phyloP scores from a whole-genome alignment of 2,888 invertebrate species.

The Tachina fera region DNA sequence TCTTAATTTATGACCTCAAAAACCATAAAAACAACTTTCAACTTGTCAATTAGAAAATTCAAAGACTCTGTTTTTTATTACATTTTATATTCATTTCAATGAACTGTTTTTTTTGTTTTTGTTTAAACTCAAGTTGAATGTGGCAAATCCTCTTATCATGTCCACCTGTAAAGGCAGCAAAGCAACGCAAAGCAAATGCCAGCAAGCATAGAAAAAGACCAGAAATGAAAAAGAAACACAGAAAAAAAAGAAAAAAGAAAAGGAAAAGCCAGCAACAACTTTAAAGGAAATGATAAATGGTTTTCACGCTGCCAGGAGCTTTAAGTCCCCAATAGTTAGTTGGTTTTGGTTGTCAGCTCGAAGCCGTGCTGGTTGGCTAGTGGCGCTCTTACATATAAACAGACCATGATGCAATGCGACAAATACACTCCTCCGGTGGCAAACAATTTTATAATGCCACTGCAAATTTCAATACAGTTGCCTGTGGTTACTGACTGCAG shows the following conservation, averaged over 20 bases:
- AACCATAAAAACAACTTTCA: constrained; percentile 55
- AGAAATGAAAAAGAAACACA: constrained; percentile 5
- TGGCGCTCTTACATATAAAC: constrained; percentile 36
- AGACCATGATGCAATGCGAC: constrained; percentile 69
- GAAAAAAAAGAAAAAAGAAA: constrained; percentile 14
- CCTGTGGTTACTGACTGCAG: constrained; percentile 65
- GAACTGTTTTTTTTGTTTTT: constrained; percentile 30
- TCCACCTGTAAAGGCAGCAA: constrained; percentile 65
- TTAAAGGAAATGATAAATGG: constrained; percentile 72
- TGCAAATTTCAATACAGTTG: constrained; percentile 68
- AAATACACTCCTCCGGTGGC: constrained; percentile 69
- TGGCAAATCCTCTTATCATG: constrained; percentile 70
- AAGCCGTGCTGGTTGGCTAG: constrained; percentile 43
- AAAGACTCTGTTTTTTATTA: constrained; percentile 21
- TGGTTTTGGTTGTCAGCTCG: constrained; percentile 65
- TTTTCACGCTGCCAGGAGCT: constrained; percentile 71
- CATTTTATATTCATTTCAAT: constrained; percentile 29
- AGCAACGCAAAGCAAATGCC: constrained; percentile 2
- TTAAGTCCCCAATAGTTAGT: constrained; percentile 68
- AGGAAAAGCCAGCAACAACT: constrained; percentile 43
- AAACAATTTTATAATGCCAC: constrained; percentile 65
- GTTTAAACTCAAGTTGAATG: constrained; percentile 58
- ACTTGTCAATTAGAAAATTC: constrained; percentile 62
- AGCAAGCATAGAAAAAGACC: constrained; percentile 8
- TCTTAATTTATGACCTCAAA: constrained; percentile 63